These are phyloP conservation scores for Eurois occulta DNA, from an alignment of 2,888 invertebrate species.

Conservation along the genomic window DNA sequence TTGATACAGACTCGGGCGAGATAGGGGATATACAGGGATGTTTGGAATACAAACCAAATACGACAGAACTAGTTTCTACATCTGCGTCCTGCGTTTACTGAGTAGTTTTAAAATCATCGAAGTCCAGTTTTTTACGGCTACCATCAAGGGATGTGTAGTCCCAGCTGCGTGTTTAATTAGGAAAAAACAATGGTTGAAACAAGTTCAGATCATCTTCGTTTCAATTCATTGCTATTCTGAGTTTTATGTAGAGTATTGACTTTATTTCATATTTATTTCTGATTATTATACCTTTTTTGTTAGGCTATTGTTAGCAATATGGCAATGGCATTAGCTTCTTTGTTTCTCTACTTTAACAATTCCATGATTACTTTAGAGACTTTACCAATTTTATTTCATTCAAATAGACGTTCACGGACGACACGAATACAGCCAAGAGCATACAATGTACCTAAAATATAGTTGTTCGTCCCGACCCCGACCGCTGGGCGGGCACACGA, in stretches of 20 bases:
- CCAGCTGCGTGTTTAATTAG: slow-evolving; percentile 40
- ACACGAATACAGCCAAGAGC: slow-evolving; percentile 37
- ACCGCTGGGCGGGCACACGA: slow-evolving; percentile 60
- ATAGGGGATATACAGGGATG: slow-evolving; percentile 69
- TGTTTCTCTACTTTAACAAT: slow-evolving; percentile 1
- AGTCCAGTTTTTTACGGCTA: slow-evolving; percentile 35
- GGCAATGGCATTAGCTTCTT: neutral
- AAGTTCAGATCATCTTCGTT: slow-evolving; percentile 11
- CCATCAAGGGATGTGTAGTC: slow-evolving; percentile 7
- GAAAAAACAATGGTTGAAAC: slow-evolving; percentile 20
- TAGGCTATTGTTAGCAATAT: neutral
- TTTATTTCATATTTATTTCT: neutral
- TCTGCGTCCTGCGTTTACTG: slow-evolving; percentile 48
- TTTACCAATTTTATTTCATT: slow-evolving; percentile 37
- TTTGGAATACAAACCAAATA: slow-evolving; percentile 71
- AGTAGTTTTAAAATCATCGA: slow-evolving; percentile 44
- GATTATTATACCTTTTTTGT: neutral
- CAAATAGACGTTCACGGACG: slow-evolving; percentile 41
- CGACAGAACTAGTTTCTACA: slow-evolving; percentile 62
- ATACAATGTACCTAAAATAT: slow-evolving; percentile 60
- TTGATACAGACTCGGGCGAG: slow-evolving; percentile 82
- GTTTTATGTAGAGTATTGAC: neutral
- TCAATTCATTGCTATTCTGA: slow-evolving; percentile 8
- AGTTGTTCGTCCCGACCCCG: slow-evolving; percentile 60
- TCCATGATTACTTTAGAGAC: neutral